Evolutionary conservation across 2,888 invertebrate genomes (phyloP), one percentile per base, ranked within the genome.

Genomic region (Cerastis leucographa): DNA sequence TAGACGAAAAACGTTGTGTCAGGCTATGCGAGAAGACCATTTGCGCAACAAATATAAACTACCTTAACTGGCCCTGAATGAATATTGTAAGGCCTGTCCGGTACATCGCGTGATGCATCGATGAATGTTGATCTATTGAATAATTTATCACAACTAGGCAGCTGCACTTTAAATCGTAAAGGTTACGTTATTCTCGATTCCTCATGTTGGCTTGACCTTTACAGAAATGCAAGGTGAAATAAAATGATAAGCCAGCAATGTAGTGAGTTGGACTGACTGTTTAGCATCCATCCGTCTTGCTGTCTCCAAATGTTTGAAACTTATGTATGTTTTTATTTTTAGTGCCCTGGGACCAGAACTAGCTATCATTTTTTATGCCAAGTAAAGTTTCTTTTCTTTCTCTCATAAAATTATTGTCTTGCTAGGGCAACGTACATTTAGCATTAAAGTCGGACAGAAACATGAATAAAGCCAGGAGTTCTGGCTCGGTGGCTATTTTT

Each of bases 111-210:
- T 77, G 74, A 51, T 74, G 62, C 49, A 74, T 29, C 49, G 42
- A 76, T 29, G 19, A 42, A 22, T 76, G 42, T 61, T 49, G 59
- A 76, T 61, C n/a, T 29, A 54, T 49, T 74, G 40, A 76, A 77
- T 74, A 61, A 76, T 74, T 40, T 49, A 76, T 14, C 22, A 2
- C 25, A 29, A 61, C 19, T 17, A 44, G 29, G 46, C 42, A 42
- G 14, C 19, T 64, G 76, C 59, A 29, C 49, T 76, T 61, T 61
- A 49, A 74, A 49, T 29, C 19, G 49, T 76, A n/a, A 72, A 71
- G 51, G 59, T 76, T 29, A 76, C 17, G 46, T 49, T 17, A 49
- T 74, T 29, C 17, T 42, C 29, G 40, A 29, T 35, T 12, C 8
- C 6, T 74, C 14, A 74, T 9, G 29, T 54, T n/a, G n/a, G 14